These are phyloP conservation scores for Battus philenor DNA, from an alignment of 1,140 invertebrate species.

Conservation along the genomic window DNA sequence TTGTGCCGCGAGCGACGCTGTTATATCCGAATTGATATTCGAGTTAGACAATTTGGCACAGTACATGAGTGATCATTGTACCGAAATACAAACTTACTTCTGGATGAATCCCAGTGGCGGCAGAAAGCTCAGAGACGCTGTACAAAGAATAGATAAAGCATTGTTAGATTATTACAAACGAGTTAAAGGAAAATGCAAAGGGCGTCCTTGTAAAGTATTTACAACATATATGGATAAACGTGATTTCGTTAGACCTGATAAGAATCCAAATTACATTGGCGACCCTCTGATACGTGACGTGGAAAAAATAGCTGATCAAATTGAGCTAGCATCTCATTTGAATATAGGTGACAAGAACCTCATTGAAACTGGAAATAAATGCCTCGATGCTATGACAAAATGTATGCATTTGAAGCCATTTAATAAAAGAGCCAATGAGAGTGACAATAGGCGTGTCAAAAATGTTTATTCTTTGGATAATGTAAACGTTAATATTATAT, in stretches of 20 bases:
- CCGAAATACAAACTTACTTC: slow-evolving; percentile 62
- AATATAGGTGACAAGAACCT: slow-evolving; percentile 24
- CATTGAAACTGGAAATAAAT: slow-evolving; percentile 20
- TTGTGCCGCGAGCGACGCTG: slow-evolving; percentile 46
- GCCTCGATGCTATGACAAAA: slow-evolving; percentile 22
- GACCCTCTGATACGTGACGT: slow-evolving; percentile 28
- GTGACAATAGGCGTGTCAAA: slow-evolving; percentile 19
- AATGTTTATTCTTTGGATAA: slow-evolving; percentile 43
- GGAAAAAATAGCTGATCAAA: slow-evolving; percentile 23
- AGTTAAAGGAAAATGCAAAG: slow-evolving; percentile 49
- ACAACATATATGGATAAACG: slow-evolving; percentile 39
- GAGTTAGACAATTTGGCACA: slow-evolving; percentile 51
- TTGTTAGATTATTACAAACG: slow-evolving; percentile 52
- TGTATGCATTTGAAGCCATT: slow-evolving; percentile 24
- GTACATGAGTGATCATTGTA: slow-evolving; percentile 60
- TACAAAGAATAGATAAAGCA: slow-evolving; percentile 41
- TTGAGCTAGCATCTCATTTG: slow-evolving; percentile 24
- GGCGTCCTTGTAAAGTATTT: slow-evolving; percentile 39
- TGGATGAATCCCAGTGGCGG: slow-evolving; percentile 55
- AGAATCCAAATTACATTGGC: slow-evolving; percentile 9
- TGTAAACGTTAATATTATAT: slow-evolving; percentile 55
- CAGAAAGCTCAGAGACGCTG: slow-evolving; percentile 45
- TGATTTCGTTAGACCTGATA: slow-evolving; percentile 5
- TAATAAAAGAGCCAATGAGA: slow-evolving; percentile 21
- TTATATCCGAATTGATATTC: slow-evolving; percentile 50